These are phyloP conservation scores for Mallotus villosus DNA, from an alignment of 2,797 vertebrate genomes.

Conservation along the genomic window DNA sequence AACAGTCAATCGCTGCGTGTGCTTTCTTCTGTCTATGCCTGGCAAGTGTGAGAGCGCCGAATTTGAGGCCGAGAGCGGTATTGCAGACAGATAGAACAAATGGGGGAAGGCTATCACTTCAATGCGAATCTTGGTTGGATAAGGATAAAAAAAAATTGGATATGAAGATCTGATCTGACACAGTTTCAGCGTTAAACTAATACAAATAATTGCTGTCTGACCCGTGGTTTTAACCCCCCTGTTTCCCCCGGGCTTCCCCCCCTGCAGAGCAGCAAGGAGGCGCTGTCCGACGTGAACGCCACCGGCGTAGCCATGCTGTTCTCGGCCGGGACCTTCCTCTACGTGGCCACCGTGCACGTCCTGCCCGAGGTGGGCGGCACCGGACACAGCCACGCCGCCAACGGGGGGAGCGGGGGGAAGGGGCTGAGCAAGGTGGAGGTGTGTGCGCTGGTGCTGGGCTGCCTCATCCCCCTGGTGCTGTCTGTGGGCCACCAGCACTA, in stretches of 20 bases:
- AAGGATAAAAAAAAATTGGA: too few relatives aligned
- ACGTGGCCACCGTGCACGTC: constrained; percentile 97
- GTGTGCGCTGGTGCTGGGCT: constrained; percentile 89
- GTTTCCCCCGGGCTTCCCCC: background rate
- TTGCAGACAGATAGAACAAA: too few relatives aligned
- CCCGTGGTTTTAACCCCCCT: background rate
- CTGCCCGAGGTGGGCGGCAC: constrained; percentile 95
- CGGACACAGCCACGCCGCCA: constrained; percentile 87
- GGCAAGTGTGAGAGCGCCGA: too few relatives aligned
- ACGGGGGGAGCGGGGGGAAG: constrained; percentile 78
- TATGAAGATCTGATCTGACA: too few relatives aligned
- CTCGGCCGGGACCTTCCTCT: constrained; percentile 97
- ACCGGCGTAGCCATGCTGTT: constrained; percentile 99
- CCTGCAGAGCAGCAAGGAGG: constrained; percentile 96
- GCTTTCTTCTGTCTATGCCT: too few relatives aligned
- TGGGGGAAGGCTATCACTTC: too few relatives aligned
- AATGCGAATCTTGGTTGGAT: too few relatives aligned
- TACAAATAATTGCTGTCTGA: too few relatives aligned
- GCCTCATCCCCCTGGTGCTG: constrained; percentile 93
- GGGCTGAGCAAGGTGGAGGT: constrained; percentile 96
- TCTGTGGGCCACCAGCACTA: constrained; percentile 97
- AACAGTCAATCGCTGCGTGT: too few relatives aligned
- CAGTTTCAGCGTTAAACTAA: too few relatives aligned
- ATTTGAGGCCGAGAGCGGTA: too few relatives aligned
- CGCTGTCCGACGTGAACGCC: constrained; percentile 94